phyloP scores from a whole-genome alignment of 1,140 invertebrate species.

The Aphis craccivora region DNA sequence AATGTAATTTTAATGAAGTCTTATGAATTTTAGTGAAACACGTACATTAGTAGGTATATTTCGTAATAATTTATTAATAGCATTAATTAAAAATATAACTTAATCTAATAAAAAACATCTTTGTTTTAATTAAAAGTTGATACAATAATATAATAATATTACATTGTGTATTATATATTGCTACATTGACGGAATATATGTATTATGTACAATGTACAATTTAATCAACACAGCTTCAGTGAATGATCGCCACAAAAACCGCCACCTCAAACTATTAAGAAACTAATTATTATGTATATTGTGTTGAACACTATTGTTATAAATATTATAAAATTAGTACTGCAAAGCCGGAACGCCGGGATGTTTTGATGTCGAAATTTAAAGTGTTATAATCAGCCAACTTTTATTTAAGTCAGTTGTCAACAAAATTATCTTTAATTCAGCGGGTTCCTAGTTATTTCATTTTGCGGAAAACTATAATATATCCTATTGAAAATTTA shows the following conservation, averaged over 20 bases:
- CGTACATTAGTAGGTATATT: too few relatives aligned
- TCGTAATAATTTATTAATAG: too few relatives aligned
- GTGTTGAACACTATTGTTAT: not conserved
- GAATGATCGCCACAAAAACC: not conserved
- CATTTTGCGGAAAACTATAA: not conserved
- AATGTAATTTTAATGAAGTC: too few relatives aligned
- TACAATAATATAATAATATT: not conserved
- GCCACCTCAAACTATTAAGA: not conserved
- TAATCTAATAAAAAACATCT: not conserved
- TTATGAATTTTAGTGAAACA: too few relatives aligned
- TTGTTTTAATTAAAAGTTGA: not conserved
- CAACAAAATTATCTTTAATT: not conserved
- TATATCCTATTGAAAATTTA: not conserved
- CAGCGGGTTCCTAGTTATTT: not conserved
- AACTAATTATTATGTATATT: not conserved
- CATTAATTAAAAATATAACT: not conserved
- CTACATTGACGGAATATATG: too few relatives aligned
- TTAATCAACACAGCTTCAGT: not conserved
- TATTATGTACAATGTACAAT: not conserved
- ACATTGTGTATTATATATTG: too few relatives aligned
- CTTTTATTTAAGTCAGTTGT: not conserved
- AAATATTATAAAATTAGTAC: not conserved
- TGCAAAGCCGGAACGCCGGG: not conserved
- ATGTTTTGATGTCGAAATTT: not conserved
- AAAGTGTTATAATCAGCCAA: not conserved